Base-by-base conservation (phyloP, 1,140 invertebrate genomes). In the Branchinecta lindahli region DNA sequence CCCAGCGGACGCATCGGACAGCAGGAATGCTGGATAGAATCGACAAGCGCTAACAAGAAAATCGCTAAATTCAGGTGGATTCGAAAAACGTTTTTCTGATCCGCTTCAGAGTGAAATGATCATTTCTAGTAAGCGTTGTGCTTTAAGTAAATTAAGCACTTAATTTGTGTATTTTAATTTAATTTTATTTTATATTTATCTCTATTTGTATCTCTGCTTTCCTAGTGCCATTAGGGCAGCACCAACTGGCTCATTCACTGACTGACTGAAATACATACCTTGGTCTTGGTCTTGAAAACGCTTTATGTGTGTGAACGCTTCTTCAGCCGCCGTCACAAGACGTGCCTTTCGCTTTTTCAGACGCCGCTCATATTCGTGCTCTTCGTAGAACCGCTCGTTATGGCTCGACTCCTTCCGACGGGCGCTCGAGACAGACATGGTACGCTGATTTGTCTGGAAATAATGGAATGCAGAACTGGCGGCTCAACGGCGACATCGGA, bases 371-470 rank as follows among this genome's bases (percentile, higher is more conserved):
- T 96, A 96, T 79, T 99, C 95, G 76, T 95, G 90, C 79, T 98
- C 94, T 79, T 97, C 94, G 77, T 98, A 96, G 78, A 98, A 97
- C 18, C 93, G 83, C 79, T 98, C 95, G 79, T 97, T 97, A 80
- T 97, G 94, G 75, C 91, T 90, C 7, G 87, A 86, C 74, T 91
- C 91, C 75, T 93, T 84, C 33, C 91, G 84, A 70, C 77, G 72
- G 68, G 77, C 75, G 72, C 72, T 33, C 46, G 67, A 71, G 72
- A 61, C 33, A 8, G 47, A 70, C 46, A 69, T 72, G 71, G 52
- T 69, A 12, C 52, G 52, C 18, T 61, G 52, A 15, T 20, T 20
- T 61, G 52, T 15, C 52, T 61, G 52, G 6, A 61, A 61, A 61
- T 15, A 61, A 1, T 12, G 18, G 18, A 20, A 61, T 15, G 18